A percentile compares a stretch with the other conserved stretches of the same genome.
These are phyloP conservation scores for Ophiodon elongatus DNA, from an alignment of 2,113 vertebrate species.

Conservation along the genomic window DNA sequence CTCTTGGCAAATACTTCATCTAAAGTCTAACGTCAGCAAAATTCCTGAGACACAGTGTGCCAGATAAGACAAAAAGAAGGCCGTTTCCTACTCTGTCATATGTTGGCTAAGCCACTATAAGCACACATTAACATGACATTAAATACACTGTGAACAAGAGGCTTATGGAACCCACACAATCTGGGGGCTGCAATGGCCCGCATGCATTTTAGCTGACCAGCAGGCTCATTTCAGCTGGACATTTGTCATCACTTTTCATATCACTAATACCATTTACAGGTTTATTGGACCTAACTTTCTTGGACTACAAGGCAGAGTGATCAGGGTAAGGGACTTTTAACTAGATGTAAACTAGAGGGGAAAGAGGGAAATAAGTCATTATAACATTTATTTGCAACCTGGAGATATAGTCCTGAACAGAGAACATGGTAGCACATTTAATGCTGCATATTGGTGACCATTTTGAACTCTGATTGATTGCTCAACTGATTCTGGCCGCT, in stretches of 20 bases:
- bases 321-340: background rate
- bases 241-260: background rate
- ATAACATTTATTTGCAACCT: background rate
- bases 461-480: too few species aligned
- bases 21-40: conserved; percentile 18
- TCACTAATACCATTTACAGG: background rate
- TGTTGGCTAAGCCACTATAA: background rate
- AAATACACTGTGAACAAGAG: conserved; percentile 14
- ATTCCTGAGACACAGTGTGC: background rate
- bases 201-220: conserved; percentile 6
- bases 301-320: background rate
- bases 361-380: background rate
- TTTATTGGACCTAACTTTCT: background rate
- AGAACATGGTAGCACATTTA: background rate
- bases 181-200: conserved; percentile 21
- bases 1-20: conserved; percentile 1
- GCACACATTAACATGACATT: conserved; percentile 6
- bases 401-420: background rate
- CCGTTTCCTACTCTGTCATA: background rate
- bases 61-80: background rate
- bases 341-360: background rate
- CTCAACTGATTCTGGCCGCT: background rate
- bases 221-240: background rate
- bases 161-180: conserved; percentile 17
- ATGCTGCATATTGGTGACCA: background rate